A percentile compares a stretch with the other conserved stretches of the same genome.
Conservation (phyloP, 2,888 invertebrate species). For the Thereva unica region DNA sequence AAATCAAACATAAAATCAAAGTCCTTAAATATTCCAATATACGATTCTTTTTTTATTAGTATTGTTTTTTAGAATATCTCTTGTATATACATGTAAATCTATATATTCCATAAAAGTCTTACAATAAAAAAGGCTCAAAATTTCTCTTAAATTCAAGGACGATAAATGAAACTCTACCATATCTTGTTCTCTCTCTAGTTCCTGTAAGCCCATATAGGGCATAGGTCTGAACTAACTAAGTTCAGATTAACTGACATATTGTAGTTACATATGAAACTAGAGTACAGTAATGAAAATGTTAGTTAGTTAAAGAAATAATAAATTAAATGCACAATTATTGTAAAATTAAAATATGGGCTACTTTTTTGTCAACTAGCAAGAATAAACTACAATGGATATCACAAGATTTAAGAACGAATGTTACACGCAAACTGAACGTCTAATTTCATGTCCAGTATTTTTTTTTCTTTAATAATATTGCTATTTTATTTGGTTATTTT, state of each 20-base stretch:
- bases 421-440: conserved; percentile 3
- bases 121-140: conserved; percentile 11
- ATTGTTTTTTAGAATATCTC: neutral
- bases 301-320: neutral
- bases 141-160: neutral
- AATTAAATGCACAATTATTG: neutral
- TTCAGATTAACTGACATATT: neutral
- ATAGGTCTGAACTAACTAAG: neutral
- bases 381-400: conserved; percentile 7
- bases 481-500: neutral
- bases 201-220: too few species aligned
- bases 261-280: neutral
- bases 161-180: too few species aligned
- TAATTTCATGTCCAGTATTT: neutral
- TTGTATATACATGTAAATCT: conserved; percentile 8
- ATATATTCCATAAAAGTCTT: conserved; percentile 10
- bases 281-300: neutral
- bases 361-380: neutral
- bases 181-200: too few species aligned
- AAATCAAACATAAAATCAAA: neutral
- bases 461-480: neutral
- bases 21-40: neutral
- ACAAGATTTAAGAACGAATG: neutral
- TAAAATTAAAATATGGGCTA: too few species aligned
- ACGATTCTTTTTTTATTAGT: neutral